phyloP scores from a whole-genome alignment of 1,140 invertebrate genomes.

The Stenopsyche tienmushanensis region DNA sequence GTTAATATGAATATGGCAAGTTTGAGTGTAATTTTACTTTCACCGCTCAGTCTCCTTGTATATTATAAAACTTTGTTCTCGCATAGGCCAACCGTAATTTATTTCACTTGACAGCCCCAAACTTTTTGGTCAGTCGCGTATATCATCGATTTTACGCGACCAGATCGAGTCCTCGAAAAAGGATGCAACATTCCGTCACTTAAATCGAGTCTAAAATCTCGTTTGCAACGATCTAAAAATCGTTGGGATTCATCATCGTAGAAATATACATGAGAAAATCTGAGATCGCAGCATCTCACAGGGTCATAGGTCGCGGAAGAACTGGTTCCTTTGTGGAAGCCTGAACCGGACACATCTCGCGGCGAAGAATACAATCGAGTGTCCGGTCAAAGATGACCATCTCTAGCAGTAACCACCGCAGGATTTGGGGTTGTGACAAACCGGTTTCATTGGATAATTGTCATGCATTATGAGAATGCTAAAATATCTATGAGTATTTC shows the following conservation, averaged over 20 bases:
- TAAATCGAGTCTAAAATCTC: no score
- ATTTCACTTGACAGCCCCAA: not conserved
- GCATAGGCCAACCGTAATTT: not conserved
- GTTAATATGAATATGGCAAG: constrained; percentile 40
- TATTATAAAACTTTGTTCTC: not conserved
- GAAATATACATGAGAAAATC: constrained; percentile 14
- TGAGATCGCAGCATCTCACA: constrained; percentile 20
- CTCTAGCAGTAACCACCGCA: not conserved
- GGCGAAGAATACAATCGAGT: not conserved
- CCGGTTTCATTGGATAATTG: no score
- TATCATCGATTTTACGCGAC: no score
- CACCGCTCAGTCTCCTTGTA: constrained; percentile 1
- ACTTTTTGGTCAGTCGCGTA: not conserved
- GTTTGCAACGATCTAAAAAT: not conserved
- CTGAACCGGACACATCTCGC: not conserved
- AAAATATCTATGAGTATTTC: no score
- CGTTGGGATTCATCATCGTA: not conserved
- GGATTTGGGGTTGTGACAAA: no score
- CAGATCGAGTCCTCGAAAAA: no score
- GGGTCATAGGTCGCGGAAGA: constrained; percentile 11
- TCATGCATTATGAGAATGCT: no score
- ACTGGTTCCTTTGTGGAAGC: not conserved
- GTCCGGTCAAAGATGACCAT: not conserved
- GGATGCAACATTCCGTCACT: no score
- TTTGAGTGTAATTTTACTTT: constrained; percentile 28